Base-by-base conservation (phyloP, 2,113 vertebrate genomes). In the Morone saxatilis region DNA sequence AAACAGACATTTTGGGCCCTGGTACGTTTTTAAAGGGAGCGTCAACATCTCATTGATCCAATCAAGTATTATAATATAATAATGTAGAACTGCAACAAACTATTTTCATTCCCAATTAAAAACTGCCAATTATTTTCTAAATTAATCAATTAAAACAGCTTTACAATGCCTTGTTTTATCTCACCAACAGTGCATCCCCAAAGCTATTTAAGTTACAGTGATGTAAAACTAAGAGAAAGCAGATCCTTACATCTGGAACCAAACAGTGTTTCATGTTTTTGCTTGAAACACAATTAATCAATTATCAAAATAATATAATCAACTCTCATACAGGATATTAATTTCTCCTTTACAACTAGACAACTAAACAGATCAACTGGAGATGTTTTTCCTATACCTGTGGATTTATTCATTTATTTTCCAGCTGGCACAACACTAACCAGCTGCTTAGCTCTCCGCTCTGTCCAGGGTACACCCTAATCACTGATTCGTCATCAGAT, bases 401-500 rank as follows among this genome's bases (percentile, higher is more conserved):
- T 36, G 20, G 38, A 54, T 50, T 63, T 50, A 43, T 51, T 60
- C 17, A 38, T 17, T 60, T 1, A 2, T 60, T 51, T 65, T 50
- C 22, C 69, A 70, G 22, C 50, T 62, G 72, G 36, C 17, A 40
- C 11, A 16, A n/a, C 63, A 54, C 43, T 63, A 60, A 50, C 31
- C 45, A 76, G 57, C 57, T 74, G 40, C n/a, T 69, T 22, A 20
- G 31, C 69, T 66, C 41, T 43, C 48, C 47, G 54, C 7, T 57
- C 65, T 68, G 54, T 78, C 16, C 50, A 36, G 31, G 38, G 54
- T 79, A 41, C 38, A 3, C 60, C 43, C 31, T 54, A 60, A 84
- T 83, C 31, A 74, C 75, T 70, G 45, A 75, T 79, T 84, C 5
- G 4, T 72, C 48, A 75, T 79, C 62, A 79, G 70, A 81, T 75